Conservation (phyloP, 1,140 invertebrate genomes). For the Caenorhabditis remanei region DNA sequence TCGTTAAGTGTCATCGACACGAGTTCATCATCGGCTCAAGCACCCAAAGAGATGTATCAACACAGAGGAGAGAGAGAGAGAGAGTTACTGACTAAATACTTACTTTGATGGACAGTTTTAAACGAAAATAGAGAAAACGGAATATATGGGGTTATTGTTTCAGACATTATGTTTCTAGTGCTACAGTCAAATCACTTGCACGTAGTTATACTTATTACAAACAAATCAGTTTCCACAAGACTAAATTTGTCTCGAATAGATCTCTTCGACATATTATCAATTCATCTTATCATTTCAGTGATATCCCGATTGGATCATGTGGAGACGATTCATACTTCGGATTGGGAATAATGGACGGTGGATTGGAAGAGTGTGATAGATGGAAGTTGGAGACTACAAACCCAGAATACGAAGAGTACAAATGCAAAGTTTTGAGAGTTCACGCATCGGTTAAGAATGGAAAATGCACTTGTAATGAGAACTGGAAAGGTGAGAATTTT, state of each 20-base stretch:
- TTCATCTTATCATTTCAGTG: constrained; percentile 38
- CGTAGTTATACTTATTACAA: no score
- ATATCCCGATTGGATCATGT: constrained; percentile 58
- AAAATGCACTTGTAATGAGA: constrained; percentile 57
- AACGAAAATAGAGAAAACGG: neutral
- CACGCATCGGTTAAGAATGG: constrained; percentile 56
- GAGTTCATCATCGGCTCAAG: constrained; percentile 50
- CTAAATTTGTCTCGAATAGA: neutral
- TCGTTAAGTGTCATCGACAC: constrained; percentile 56
- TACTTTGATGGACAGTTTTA: neutral
- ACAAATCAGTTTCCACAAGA: neutral
- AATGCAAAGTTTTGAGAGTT: constrained; percentile 63
- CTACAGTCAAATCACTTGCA: no score
- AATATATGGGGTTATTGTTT: no score
- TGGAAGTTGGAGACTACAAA: constrained; percentile 47
- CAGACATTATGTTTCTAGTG: no score
- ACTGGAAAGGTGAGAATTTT: constrained; percentile 49
- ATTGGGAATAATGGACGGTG: constrained; percentile 60
- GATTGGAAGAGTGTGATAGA: constrained; percentile 59
- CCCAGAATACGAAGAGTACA: constrained; percentile 59
- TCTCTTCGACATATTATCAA: neutral
- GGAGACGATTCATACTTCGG: constrained; percentile 63
- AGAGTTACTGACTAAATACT: constrained; percentile 37
- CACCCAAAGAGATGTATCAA: constrained; percentile 26
- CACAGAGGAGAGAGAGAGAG: neutral